A percentile compares a stretch with the other conserved stretches of the same genome.
These are phyloP conservation scores for Daubentonia madagascariensis DNA, from an alignment of 2,113 vertebrate genomes.

Conservation along the genomic window DNA sequence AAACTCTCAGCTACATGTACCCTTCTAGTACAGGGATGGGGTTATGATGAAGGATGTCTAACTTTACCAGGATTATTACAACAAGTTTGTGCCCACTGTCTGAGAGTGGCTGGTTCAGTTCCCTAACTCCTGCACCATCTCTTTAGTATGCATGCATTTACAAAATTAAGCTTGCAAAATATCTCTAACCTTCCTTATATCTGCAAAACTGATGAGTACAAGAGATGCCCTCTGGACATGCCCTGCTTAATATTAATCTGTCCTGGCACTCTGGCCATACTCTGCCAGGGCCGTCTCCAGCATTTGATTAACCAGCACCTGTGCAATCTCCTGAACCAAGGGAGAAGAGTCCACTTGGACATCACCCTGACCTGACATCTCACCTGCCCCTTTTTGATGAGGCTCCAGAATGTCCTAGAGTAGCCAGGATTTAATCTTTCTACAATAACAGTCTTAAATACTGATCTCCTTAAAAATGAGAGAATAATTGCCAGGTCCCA, in stretches of 20 bases:
- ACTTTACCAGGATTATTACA: too few species aligned
- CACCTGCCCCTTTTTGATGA: background rate
- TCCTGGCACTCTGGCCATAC: background rate
- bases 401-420: background rate
- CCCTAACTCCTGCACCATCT: background rate
- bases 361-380: background rate
- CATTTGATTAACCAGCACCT: background rate
- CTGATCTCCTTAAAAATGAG: background rate
- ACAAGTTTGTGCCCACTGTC: background rate
- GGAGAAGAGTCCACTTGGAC: background rate
- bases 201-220: background rate
- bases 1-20: background rate
- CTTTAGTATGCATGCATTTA: background rate
- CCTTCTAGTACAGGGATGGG: background rate
- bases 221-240: background rate
- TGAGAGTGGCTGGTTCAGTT: background rate
- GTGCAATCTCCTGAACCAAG: background rate
- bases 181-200: background rate
- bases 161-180: background rate
- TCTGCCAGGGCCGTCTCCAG: background rate
- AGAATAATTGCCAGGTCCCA: background rate
- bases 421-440: background rate
- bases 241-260: background rate
- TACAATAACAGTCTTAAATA: background rate
- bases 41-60: background rate